phyloP scores from a whole-genome alignment of 2,113 vertebrate species.

The Tetrax tetrax region DNA sequence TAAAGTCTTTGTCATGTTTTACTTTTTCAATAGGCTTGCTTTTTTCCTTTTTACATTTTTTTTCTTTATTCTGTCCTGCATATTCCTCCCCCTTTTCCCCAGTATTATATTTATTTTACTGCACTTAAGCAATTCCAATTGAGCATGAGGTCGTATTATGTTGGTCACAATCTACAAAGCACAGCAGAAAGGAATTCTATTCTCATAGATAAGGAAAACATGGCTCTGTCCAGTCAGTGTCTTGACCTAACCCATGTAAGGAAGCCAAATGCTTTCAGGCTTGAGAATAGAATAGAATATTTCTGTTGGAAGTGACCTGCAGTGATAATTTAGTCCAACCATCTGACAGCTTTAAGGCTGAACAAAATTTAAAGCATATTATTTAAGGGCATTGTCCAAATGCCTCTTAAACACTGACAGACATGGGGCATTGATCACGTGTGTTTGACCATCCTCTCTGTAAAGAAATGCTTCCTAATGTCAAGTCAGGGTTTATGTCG shows the following conservation, averaged over 20 bases:
- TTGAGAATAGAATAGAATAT: background rate
- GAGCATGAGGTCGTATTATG: background rate
- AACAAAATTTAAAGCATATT: background rate
- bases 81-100: background rate
- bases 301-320: background rate
- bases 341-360: background rate
- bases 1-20: background rate
- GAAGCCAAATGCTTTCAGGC: background rate
- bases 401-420: background rate
- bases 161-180: background rate
- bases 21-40: background rate
- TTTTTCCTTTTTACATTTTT: background rate
- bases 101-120: background rate
- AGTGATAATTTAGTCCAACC: background rate
- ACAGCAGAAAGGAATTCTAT: conserved; percentile 38
- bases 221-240: background rate
- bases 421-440: background rate
- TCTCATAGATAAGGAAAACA: background rate
- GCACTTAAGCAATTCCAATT: background rate
- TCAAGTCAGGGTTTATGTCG: background rate
- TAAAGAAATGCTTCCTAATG: background rate
- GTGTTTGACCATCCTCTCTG: background rate
- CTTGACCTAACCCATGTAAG: background rate
- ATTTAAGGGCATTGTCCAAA: background rate
- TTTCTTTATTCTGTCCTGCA: background rate